Evolutionary conservation across 2,113 vertebrate species (phyloP), one percentile per base, ranked within the genome.

Genomic region (Bambusicola thoracicus): DNA sequence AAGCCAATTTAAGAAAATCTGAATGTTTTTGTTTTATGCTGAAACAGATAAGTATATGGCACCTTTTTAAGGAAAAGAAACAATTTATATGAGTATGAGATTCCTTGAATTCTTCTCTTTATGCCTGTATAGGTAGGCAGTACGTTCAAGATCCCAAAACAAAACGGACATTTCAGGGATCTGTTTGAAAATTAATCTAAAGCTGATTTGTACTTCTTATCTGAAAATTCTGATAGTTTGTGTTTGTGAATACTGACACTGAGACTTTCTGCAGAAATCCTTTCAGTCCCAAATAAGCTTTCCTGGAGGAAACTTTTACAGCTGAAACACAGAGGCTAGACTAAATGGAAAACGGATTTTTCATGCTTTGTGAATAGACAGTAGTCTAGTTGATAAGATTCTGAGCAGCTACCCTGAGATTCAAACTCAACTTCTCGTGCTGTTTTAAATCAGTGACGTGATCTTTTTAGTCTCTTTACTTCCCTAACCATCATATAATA

Each of bases 291-390:
- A 87, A 61, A 65, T 44, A 82, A 81, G 53, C 8, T n/a, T 85
- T 81, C 66, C 29, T 41, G 0, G 0, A 75, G 78, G 41, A 85
- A 87, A n/a, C 38, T 84, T 84, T 56, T 73, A 73, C 13, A 62
- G 36, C 40, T 85, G 22, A n/a, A 92, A 61, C 11, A 51, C 46
- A 48, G n/a, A 76, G 67, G 58, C 40, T 66, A 80, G 27, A 18
- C 69, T 76, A 56, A 78, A 90, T 61, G 40, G 41, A 67, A 93
- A 81, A 86, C 48, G 87, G 70, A 61, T 89, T 81, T 95, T 85
- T 43, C 24, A 13, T 76, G 58, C 63, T 68, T 87, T 87, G 66
- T 78, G 84, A 86, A 72, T 16, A 86, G 41, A 61, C 77, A 70
- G 24, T 29, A 75, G 85, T 12, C 29, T 74, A 32, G 36, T 81